These are phyloP conservation scores for Acrobasis repandana DNA, from an alignment of 2,888 invertebrate genomes.

Conservation along the genomic window DNA sequence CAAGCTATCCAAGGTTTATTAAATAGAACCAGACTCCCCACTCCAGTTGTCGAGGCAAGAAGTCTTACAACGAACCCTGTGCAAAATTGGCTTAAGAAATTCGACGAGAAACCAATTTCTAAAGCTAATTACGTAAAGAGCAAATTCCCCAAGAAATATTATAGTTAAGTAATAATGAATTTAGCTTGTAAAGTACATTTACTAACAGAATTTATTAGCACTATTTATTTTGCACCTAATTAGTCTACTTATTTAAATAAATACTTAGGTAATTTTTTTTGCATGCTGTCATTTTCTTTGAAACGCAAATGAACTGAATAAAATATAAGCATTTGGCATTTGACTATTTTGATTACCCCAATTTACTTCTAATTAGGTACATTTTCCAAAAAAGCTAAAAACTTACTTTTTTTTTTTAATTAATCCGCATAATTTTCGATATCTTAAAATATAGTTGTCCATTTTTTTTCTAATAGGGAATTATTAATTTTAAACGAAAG, in stretches of 20 bases:
- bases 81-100: conserved; percentile 56
- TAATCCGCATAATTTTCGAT: no score
- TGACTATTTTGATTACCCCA: no score
- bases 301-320: no score
- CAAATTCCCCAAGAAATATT: conserved; percentile 55
- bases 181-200: background rate
- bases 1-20: conserved; percentile 74
- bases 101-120: conserved; percentile 46
- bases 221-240: conserved; percentile 18
- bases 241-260: background rate
- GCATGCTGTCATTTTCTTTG: no score
- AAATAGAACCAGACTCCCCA: conserved; percentile 60
- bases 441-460: no score
- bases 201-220: background rate
- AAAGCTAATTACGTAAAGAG: conserved; percentile 55
- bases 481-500: no score
- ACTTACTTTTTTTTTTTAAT: no score
- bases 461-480: no score
- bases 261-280: conserved; percentile 26
- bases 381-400: no score
- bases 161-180: conserved; percentile 18
- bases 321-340: no score
- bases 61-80: conserved; percentile 42
- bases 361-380: no score
- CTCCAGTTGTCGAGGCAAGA: conserved; percentile 68